Evolutionary conservation across 2,113 vertebrate species (phyloP).

Genomic region (Oenanthe oenanthe): DNA sequence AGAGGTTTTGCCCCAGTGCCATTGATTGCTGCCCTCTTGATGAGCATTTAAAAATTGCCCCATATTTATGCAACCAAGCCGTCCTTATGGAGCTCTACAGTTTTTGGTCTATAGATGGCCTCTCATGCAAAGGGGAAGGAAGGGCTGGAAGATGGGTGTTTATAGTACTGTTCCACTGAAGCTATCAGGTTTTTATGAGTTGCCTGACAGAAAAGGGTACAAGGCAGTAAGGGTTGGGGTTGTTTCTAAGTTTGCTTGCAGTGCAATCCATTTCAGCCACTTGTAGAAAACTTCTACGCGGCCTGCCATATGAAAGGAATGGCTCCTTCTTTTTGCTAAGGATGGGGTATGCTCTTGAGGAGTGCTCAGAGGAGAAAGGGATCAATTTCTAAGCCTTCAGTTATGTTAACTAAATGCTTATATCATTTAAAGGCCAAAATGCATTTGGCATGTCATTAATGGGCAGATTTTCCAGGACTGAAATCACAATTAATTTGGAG

Average conservation of each 20-base stretch:
- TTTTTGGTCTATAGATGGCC: slow-evolving; percentile 22
- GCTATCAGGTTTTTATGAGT: not conserved
- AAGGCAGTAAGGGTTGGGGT: not conserved
- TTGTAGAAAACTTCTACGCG: not conserved
- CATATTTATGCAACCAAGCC: not conserved
- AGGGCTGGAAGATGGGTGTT: not conserved
- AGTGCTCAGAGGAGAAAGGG: not conserved
- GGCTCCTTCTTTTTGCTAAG: not conserved
- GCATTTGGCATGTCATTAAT: not conserved
- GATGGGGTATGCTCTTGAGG: not conserved
- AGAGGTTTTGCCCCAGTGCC: not conserved
- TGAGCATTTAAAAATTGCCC: not conserved
- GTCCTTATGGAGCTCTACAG: not conserved
- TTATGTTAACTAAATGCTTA: not conserved
- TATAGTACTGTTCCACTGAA: not conserved
- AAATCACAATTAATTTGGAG: not conserved
- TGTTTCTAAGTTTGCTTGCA: not conserved
- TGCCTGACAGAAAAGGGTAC: not conserved
- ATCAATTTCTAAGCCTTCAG: not conserved
- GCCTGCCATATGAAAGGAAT: rapidly evolving
- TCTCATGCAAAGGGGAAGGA: not conserved
- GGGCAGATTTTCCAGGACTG: not conserved
- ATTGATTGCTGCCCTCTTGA: not conserved
- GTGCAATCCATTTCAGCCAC: not conserved
- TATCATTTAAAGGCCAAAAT: not conserved